Base-by-base conservation (phyloP, 2,888 invertebrate species). In the Netelia inedita region DNA sequence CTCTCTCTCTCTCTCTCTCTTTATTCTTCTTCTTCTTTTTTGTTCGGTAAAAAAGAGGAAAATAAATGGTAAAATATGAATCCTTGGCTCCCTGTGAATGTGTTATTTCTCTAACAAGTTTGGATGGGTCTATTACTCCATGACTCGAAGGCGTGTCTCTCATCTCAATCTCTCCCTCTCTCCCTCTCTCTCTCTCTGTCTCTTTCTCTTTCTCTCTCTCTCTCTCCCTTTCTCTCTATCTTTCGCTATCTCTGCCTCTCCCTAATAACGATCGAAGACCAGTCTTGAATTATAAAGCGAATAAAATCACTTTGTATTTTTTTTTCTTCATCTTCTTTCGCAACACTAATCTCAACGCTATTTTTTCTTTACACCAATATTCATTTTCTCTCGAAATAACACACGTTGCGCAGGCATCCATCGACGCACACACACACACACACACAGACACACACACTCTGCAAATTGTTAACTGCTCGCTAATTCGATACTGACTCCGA, bases 401-500 rank as follows among this genome's bases (percentile, higher is more conserved):
- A 69, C 19, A 35, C 28, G 28, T 63, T 28, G 35, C 11, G 35
- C 46, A 74, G 61, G 19, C 28, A 10, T 50, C 50, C 35, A 23
- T 9, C n/a, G 41, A 63, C 73, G 35, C 28, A 10, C 63, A 74
- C 35, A 23, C 14, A 23, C 66, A 28, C 16, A 11, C 73, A 61
- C 46, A 43, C 43, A 43, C 53, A 41, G 41, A 66, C 50, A 59
- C 53, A 28, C 19, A 63, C 23, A 10, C 28, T 53, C 19, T 9
- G 50, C 63, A 10, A 63, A 63, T 73, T 65, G 5, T 57, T 43
- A 66, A 66, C 21, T 72, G 21, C 73, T 73, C 16, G 59, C 68
- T 82, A 86, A 85, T 85, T 82, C 71, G 85, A 87, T 85, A 85
- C 85, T 83, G 86, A 86, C 86, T 86, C 80, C 85, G 82, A 80